These are phyloP conservation scores for Misgurnus anguillicaudatus DNA, from an alignment of 2,113 vertebrate genomes.

Conservation along the genomic window DNA sequence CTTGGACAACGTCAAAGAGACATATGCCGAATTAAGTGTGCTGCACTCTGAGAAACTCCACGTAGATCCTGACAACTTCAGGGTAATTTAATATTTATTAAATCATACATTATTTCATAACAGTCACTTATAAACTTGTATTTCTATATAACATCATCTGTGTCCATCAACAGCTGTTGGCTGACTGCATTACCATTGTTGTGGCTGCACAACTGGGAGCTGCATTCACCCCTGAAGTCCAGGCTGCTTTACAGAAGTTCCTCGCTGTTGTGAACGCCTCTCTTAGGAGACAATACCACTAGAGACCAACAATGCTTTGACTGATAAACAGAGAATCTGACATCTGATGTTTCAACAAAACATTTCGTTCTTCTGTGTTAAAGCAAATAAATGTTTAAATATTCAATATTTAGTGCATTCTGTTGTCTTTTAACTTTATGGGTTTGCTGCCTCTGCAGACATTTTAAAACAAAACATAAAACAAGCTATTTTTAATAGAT, in stretches of 20 bases:
- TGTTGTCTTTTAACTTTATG: neutral
- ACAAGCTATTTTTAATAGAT: neutral
- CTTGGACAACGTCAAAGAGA: conserved; percentile 65
- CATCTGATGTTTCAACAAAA: neutral
- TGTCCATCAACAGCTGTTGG: conserved; percentile 46
- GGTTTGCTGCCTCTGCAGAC: too few relatives aligned
- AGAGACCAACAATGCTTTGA: conserved; percentile 14
- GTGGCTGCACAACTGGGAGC: conserved; percentile 36
- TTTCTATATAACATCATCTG: neutral
- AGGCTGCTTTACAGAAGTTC: conserved; percentile 58
- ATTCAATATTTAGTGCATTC: neutral
- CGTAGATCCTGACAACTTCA: conserved; percentile 85
- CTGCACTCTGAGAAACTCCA: conserved; percentile 80
- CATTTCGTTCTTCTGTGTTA: neutral
- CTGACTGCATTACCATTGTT: conserved; percentile 52
- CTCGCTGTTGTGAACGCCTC: conserved; percentile 35
- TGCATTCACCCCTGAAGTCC: conserved; percentile 47
- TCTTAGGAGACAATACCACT: conserved; percentile 46
- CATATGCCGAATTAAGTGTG: conserved; percentile 72
- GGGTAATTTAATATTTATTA: conserved; percentile 15
- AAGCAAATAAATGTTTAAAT: conserved; percentile 16
- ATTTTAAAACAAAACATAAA: neutral
- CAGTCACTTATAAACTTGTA: neutral
- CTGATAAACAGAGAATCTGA: neutral
- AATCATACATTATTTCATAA: too few relatives aligned